phyloP scores from a whole-genome alignment of 2,797 vertebrate species.

The Malacoraja senta region DNA sequence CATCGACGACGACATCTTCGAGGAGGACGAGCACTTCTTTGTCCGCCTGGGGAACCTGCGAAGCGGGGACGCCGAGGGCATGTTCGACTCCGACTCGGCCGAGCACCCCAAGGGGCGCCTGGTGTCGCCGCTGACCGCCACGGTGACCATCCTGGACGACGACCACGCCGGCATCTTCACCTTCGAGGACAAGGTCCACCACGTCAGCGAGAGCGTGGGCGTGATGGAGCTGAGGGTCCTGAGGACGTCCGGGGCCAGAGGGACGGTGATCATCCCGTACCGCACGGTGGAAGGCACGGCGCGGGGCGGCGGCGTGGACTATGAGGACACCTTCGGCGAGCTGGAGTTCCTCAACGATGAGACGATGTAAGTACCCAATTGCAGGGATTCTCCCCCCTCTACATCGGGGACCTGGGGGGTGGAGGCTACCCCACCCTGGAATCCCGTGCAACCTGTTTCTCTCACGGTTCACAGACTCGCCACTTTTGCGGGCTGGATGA shows the following conservation, averaged over 20 bases:
- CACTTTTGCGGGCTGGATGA: too few species aligned
- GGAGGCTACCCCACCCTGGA: too few species aligned
- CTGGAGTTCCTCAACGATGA: slow-evolving; percentile 38
- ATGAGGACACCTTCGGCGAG: slow-evolving; percentile 33
- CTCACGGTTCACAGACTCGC: too few species aligned
- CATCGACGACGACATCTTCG: slow-evolving; percentile 25
- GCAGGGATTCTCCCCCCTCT: too few species aligned
- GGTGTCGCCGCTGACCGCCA: slow-evolving; percentile 75
- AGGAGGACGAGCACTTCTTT: slow-evolving; percentile 34
- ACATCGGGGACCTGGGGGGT: too few species aligned
- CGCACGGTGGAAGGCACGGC: slow-evolving; percentile 35
- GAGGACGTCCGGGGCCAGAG: slow-evolving; percentile 34
- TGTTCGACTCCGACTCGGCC: not conserved
- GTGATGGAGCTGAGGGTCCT: slow-evolving; percentile 36
- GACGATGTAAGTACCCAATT: slow-evolving; percentile 31
- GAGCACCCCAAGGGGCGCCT: slow-evolving; percentile 66
- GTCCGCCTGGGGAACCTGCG: slow-evolving; percentile 32
- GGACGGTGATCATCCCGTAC: slow-evolving; percentile 31
- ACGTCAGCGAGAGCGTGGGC: slow-evolving; percentile 46
- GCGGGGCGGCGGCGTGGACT: slow-evolving; percentile 35
- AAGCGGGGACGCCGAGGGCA: not conserved
- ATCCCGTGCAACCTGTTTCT: too few species aligned
- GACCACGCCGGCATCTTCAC: slow-evolving; percentile 95
- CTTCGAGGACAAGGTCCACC: slow-evolving; percentile 71
- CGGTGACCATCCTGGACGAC: slow-evolving; percentile 88